Evolutionary conservation across 2,888 invertebrate genomes (phyloP), one percentile per base, ranked within the genome.

Genomic region (Lithophane ornitopus): DNA sequence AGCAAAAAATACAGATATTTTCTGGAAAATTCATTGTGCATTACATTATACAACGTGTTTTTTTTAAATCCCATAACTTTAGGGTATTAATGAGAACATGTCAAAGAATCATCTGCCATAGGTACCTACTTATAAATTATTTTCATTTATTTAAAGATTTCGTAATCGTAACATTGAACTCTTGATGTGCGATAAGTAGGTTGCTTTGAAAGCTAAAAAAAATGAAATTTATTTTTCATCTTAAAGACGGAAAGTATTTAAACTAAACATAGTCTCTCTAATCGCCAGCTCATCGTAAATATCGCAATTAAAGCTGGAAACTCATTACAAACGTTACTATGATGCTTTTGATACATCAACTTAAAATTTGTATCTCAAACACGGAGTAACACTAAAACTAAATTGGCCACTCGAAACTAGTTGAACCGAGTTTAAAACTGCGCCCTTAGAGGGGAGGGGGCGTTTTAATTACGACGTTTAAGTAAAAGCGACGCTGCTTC

Each of bases 401-500:
- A 95, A 96, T 95, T 94, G 95, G 94, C 94, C 94, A 93, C 95
- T 94, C 92, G 88, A 91, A 95, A 94, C 94, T 94, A 95, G 94
- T 95, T 94, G 94, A 92, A 92, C 91, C 88, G 93, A 94, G 95
- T 95, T 95, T 94, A 93, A 95, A 95, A 95, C 94, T 94, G 93
- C 93, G 94, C 94, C 95, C 94, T 94, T 93, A 91, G 93, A 89
- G 93, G 86, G 81, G 90, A 92, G 93, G 93, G 94, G 93, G 92
- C 94, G 94, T 95, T 96, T 96, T 96, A 96, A 96, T 96, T 96
- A 96, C 94, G 93, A 92, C 95, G 95, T 96, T 96, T 96, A 96
- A 96, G 96, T 95, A 95, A 95, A 95, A 95, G 96, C 96, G 95
- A 91, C 92, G 92, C 94, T 93, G 93, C 93, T 93, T 94, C 95